phyloP scores from a whole-genome alignment of 2,113 vertebrate genomes.

The Spea bombifrons region DNA sequence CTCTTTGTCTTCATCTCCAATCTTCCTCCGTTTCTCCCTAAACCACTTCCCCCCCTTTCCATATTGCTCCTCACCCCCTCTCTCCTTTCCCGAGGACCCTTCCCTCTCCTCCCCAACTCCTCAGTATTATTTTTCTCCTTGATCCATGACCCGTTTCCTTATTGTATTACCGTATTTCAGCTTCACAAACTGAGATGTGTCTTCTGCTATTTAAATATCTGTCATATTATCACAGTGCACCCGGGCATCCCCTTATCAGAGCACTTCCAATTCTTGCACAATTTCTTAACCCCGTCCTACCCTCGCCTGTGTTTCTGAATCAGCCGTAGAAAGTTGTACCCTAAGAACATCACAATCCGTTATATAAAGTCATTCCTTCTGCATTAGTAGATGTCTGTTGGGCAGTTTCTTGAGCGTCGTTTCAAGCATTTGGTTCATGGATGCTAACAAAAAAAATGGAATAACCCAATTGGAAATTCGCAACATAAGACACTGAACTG shows the following conservation, averaged over 20 bases:
- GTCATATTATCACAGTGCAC: slow-evolving; percentile 48
- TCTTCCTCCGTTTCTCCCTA: neutral
- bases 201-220: slow-evolving; percentile 49
- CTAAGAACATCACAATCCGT: neutral
- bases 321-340: neutral
- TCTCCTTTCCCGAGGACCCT: slow-evolving; percentile 25
- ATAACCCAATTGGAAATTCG: neutral
- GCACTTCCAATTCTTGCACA: slow-evolving; percentile 31
- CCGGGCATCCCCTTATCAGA: slow-evolving; percentile 43
- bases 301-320: neutral
- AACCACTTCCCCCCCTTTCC: neutral
- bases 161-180: slow-evolving; percentile 48
- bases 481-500: neutral
- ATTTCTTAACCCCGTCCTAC: slow-evolving; percentile 28
- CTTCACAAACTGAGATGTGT: slow-evolving; percentile 49
- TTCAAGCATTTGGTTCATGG: neutral
- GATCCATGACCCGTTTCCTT: slow-evolving; percentile 46
- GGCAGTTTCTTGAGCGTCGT: too few relatives aligned
- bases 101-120: slow-evolving; percentile 31
- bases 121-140: slow-evolving; percentile 46
- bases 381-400: too few relatives aligned
- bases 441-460: neutral
- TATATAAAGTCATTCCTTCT: neutral
- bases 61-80: slow-evolving; percentile 14
- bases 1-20: neutral